phyloP scores from a whole-genome alignment of 1,140 invertebrate genomes.

The Araneus ventricosus region DNA sequence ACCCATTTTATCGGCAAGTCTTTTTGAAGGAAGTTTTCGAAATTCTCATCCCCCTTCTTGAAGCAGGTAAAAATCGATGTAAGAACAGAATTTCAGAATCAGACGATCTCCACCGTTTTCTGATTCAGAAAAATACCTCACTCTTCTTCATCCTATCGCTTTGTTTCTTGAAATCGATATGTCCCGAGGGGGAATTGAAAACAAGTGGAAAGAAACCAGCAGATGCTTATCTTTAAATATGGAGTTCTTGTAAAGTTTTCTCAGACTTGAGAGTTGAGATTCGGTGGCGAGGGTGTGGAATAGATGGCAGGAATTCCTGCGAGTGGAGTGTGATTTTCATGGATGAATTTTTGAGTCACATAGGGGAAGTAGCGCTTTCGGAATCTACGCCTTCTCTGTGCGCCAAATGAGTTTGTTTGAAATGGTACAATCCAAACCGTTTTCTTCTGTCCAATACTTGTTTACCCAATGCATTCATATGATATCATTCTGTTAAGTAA shows the following conservation, averaged over 20 bases:
- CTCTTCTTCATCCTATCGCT: too few species aligned
- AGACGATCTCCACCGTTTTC: not conserved
- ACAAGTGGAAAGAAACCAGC: not conserved
- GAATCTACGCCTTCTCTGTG: not conserved
- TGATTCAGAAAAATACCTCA: not conserved
- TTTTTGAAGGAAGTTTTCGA: too few species aligned
- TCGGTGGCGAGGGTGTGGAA: not conserved
- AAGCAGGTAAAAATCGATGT: constrained; percentile 1
- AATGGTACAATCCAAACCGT: too few species aligned
- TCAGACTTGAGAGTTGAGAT: not conserved
- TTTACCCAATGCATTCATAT: too few species aligned
- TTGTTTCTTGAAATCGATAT: not conserved
- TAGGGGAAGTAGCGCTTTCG: not conserved
- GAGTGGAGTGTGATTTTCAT: not conserved
- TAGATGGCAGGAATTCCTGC: too few species aligned
- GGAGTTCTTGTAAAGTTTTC: not conserved
- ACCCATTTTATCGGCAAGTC: not conserved
- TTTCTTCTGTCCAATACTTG: too few species aligned
- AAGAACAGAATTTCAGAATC: not conserved
- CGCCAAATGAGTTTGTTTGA: too few species aligned
- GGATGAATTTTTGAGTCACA: not conserved
- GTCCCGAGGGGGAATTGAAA: not conserved
- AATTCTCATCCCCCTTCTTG: not conserved
- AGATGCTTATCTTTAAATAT: constrained; percentile 14
- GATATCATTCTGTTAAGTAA: rapidly evolving